Base-by-base conservation (phyloP, 2,113 vertebrate genomes). In the Pongo pygmaeus region DNA sequence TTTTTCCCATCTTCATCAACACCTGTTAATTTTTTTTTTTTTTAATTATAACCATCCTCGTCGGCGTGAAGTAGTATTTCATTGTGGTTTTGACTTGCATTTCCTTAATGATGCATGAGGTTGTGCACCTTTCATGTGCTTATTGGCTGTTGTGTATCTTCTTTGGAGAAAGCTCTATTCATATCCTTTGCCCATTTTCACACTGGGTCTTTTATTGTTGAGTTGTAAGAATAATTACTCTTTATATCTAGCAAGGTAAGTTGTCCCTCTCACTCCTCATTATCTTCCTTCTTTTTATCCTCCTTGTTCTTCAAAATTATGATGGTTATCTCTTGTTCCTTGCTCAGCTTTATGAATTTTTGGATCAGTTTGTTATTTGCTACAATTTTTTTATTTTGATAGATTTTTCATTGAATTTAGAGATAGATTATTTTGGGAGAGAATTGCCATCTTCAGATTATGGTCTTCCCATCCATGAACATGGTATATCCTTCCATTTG, bases 391-490 rank as follows among this genome's bases (percentile, higher is more conserved):
- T 61, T 48, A n/a, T 79, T 55, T 81, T 89, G 25, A 40, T 25
- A 91, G n/a, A 75, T 64, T 35, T 70, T 94, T 86, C 50, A 83
- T 9, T 79, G 88, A 90, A n/a, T 78, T 96, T 77, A 88, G 64
- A 38, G 38, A 38, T 38, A 74, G 50, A 46, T 84, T 84, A 43
- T 50, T 80, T 84, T 50, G 40, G 46, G 59, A 87, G 32, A 97
- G 35, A 38, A 84, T 5, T 67, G 13, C 14, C 20, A 8, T 38
- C 30, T 91, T 70, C 13, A 64, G 52, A 48, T 74, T 52, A n/a
- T 46, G 84, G 40, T 74, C 80, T 94, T 77, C 16, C 69, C 11
- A 43, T 89, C 86, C 80, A 89, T 93, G 94, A 95, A 96, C 72
- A 72, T 89, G 32, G 90, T 92, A 84, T 94, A 78, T 22, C 64